A percentile compares a stretch with the other conserved stretches of the same genome.
Evolutionary conservation across 1,140 invertebrate genomes (phyloP).

Genomic region (Drosophila mauritiana): DNA sequence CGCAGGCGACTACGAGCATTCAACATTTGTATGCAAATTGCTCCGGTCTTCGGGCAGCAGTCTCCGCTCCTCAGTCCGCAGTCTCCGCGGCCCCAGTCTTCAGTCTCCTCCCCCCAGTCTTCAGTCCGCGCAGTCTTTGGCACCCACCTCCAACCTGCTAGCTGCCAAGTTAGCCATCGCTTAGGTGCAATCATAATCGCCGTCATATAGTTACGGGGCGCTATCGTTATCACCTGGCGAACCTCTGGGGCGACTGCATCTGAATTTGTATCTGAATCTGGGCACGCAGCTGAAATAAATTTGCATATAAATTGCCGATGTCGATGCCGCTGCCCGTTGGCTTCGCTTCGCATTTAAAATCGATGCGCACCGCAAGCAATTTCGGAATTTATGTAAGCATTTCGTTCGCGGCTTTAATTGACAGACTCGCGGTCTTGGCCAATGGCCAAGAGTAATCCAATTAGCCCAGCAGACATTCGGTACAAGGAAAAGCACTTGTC

Average conservation of each 20-base stretch:
- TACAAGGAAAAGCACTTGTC: constrained; percentile 82
- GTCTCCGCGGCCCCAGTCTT: neutral
- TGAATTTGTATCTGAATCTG: constrained; percentile 9
- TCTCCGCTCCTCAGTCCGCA: constrained; percentile 1
- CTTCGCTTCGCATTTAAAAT: constrained; percentile 75
- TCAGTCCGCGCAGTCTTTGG: too few relatives aligned
- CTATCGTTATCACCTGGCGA: constrained; percentile 73
- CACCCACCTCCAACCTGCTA: neutral
- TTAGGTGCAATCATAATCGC: constrained; percentile 76
- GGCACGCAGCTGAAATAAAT: constrained; percentile 65
- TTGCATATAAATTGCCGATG: constrained; percentile 73
- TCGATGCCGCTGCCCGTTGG: constrained; percentile 7
- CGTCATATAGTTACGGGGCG: constrained; percentile 72
- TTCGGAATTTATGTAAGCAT: constrained; percentile 82
- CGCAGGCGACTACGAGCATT: constrained; percentile 79
- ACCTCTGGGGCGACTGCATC: constrained; percentile 7
- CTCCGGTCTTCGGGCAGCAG: constrained; percentile 26
- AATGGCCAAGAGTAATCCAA: constrained; percentile 59
- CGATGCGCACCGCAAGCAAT: constrained; percentile 81
- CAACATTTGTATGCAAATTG: constrained; percentile 81
- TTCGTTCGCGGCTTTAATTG: constrained; percentile 80
- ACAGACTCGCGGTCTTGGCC: constrained; percentile 54
- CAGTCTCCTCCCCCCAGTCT: neutral
- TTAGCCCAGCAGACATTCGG: constrained; percentile 76
- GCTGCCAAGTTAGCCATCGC: constrained; percentile 47